Base-by-base conservation (phyloP, 2,797 vertebrate species). In the Pipistrellus pipistrellus region DNA sequence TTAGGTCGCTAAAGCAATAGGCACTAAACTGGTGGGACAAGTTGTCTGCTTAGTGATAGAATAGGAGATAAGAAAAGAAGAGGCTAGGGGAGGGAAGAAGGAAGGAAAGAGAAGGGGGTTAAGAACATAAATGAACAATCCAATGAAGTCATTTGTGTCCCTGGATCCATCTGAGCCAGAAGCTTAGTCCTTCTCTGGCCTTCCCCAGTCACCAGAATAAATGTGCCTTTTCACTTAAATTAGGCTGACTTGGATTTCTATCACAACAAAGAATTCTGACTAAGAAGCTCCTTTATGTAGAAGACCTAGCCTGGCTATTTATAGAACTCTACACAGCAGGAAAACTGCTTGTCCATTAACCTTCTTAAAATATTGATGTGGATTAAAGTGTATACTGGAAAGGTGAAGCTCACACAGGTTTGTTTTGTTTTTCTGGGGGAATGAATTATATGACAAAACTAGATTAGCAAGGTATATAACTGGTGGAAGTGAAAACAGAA, bases 291-390 rank as follows among this genome's bases (percentile, higher is more conserved):
- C 55, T 94, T 32, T 57, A n/a, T 30, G 18, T 41, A 41, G 84
- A 91, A 20, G 46, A 20, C 20, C 51, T 80, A 23, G 38, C 21
- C 7, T 89, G 62, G 46, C 68, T 94, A 35, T 87, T 91, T 76
- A 75, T 13, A 95, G 81, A 93, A 77, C 35, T 87, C 72, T 23
- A 32, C 68, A 62, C 68, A 96, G 68, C 46, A 62, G 85, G 62
- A 51, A 51, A 85, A 81, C 38, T 15, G 7, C 13, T 93, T 35
- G 32, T 11, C 69, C 71, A 85, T 88, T 91, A 95, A 30, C 72
- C 38, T 66, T 92, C 69, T 90, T 95, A 83, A 94, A 95, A 95
- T 93, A 95, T 78, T 93, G 38, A 75, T 90, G 51, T 82, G 21
- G 48, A 82, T 69, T 88, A 85, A 88, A 82, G 77, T 82, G 59